phyloP scores from a whole-genome alignment of 2,888 invertebrate species.

The Andrena trimmerana region DNA sequence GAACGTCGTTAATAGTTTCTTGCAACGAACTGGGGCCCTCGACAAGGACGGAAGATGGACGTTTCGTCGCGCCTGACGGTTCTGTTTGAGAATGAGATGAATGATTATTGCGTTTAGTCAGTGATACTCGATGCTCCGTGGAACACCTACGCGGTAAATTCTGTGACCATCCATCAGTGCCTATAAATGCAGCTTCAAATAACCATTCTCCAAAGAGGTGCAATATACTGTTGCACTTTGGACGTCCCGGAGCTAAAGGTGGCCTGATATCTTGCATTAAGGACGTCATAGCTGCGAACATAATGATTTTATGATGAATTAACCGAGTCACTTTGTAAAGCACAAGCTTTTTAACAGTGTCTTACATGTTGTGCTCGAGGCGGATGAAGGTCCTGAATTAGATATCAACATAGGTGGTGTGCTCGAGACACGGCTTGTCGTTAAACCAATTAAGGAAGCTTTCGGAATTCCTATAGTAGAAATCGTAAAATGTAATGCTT shows the following conservation, averaged over 20 bases:
- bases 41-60: conserved; percentile 89
- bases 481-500: conserved; percentile 7
- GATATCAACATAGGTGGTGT: conserved; percentile 89
- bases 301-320: conserved; percentile 32
- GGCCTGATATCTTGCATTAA: conserved; percentile 88
- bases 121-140: not conserved
- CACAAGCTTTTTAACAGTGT: conserved; percentile 45
- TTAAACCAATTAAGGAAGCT: conserved; percentile 92
- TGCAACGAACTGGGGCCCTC: conserved; percentile 89
- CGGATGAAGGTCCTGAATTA: conserved; percentile 90
- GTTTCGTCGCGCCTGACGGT: conserved; percentile 86
- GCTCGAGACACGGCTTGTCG: conserved; percentile 90
- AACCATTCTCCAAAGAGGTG: conserved; percentile 98
- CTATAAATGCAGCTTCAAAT: conserved; percentile 97
- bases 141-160: conserved; percentile 86
- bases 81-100: conserved; percentile 70
- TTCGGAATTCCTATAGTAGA: conserved; percentile 90
- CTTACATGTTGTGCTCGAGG: conserved; percentile 89
- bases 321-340: conserved; percentile 16
- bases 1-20: conserved; percentile 88
- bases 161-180: conserved; percentile 89
- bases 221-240: conserved; percentile 97
- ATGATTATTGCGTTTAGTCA: conserved; percentile 4
- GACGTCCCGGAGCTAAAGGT: conserved; percentile 91
- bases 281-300: conserved; percentile 87